Evolutionary conservation across 1,140 invertebrate species (phyloP).

Genomic region (Drosophila tsacasi): DNA sequence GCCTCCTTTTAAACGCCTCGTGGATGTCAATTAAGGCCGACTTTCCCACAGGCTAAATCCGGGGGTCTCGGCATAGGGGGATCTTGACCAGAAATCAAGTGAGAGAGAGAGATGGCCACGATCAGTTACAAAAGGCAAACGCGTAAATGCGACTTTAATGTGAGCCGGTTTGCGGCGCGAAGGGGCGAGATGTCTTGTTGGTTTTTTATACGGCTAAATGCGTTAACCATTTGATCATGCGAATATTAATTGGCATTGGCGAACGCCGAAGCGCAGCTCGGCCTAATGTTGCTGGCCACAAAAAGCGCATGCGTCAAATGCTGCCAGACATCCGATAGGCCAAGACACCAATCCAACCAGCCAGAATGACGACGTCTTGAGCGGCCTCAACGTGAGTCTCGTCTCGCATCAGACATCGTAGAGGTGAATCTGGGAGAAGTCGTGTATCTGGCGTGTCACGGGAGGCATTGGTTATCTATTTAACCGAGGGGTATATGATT

Average conservation of each 20-base stretch:
- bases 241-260: conserved; percentile 80
- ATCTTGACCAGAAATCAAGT: conserved; percentile 8
- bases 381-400: conserved; percentile 9
- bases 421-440: not conserved
- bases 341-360: conserved; percentile 44
- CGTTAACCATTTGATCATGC: conserved; percentile 83
- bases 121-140: conserved; percentile 72
- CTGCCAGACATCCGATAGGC: conserved; percentile 45
- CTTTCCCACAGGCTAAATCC: conserved; percentile 67
- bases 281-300: conserved; percentile 71
- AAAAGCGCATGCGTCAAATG: conserved; percentile 67
- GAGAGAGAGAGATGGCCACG: conserved; percentile 17
- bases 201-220: conserved; percentile 82
- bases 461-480: not conserved
- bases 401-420: not conserved
- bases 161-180: conserved; percentile 65
- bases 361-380: conserved; percentile 72
- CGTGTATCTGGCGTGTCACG: conserved; percentile 1
- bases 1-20: conserved; percentile 55
- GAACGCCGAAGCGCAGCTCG: conserved; percentile 71
- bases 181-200: conserved; percentile 57
- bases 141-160: conserved; percentile 67
- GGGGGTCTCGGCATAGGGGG: not conserved
- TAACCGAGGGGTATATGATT: not conserved
- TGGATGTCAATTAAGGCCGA: conserved; percentile 72